phyloP scores from a whole-genome alignment of 2,888 invertebrate genomes.

The Cephus sareptanus region DNA sequence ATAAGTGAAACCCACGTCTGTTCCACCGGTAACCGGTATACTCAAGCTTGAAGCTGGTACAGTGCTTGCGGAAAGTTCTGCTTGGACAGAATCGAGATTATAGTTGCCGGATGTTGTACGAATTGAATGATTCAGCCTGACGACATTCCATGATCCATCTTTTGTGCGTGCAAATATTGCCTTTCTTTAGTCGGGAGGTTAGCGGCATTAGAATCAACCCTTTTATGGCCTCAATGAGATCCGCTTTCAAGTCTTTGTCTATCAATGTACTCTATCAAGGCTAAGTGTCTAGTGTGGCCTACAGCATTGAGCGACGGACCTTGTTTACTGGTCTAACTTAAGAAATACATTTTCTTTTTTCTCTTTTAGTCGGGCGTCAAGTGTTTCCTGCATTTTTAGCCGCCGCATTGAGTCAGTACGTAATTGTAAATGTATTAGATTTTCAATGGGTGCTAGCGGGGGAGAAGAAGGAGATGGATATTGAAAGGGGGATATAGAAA shows the following conservation, averaged over 20 bases:
- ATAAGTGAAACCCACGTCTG: background rate
- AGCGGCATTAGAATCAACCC: constrained; percentile 54
- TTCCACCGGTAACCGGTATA: background rate
- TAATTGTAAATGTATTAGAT: background rate
- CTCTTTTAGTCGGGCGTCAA: background rate
- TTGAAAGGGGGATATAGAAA: background rate
- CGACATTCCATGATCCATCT: constrained; percentile 63
- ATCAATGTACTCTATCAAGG: constrained; percentile 53
- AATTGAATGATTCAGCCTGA: constrained; percentile 64
- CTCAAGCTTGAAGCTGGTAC: background rate
- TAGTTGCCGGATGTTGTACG: constrained; percentile 58
- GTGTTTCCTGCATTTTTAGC: background rate
- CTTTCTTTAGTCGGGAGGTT: constrained; percentile 53
- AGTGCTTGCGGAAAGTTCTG: background rate
- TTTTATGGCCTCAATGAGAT: constrained; percentile 54
- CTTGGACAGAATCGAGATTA: background rate
- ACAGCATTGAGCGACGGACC: constrained; percentile 39
- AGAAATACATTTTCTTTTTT: background rate
- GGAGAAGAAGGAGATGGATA: too few relatives aligned
- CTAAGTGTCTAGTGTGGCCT: constrained; percentile 60
- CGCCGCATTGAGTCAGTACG: background rate
- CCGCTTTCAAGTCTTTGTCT: constrained; percentile 56
- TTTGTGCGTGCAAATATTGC: constrained; percentile 64
- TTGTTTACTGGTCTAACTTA: background rate
- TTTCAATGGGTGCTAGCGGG: background rate